phyloP scores from a whole-genome alignment of 2,113 vertebrate species.

The Gymnogyps californianus region DNA sequence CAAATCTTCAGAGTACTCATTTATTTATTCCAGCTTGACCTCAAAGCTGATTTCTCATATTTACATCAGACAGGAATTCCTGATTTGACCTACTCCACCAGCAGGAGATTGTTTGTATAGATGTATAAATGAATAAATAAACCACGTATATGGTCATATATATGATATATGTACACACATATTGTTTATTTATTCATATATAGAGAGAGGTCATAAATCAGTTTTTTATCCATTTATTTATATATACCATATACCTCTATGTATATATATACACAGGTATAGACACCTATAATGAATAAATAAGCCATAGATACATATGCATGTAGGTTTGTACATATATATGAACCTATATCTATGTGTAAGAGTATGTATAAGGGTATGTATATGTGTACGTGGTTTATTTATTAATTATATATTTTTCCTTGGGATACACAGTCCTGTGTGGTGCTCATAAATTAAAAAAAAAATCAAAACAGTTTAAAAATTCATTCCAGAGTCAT shows the following conservation, averaged over 20 bases:
- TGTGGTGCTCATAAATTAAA: neutral
- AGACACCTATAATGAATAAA: neutral
- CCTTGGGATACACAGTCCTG: neutral
- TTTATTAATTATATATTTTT: neutral
- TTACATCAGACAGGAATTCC: neutral
- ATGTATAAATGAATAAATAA: neutral
- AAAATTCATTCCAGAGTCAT: neutral
- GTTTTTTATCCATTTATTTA: neutral
- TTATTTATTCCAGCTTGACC: neutral
- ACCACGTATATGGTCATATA: neutral
- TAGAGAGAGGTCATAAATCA: neutral
- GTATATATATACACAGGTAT: fast-evolving
- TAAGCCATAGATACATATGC: neutral
- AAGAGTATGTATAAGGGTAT: neutral
- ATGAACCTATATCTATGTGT: neutral
- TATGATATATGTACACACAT: neutral
- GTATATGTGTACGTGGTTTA: neutral
- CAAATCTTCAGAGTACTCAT: neutral
- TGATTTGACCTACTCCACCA: neutral
- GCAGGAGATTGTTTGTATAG: neutral
- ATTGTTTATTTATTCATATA: neutral
- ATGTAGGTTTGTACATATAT: neutral
- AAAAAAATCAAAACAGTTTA: neutral
- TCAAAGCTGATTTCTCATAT: neutral
- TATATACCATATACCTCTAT: neutral